phyloP scores from a whole-genome alignment of 2,797 vertebrate genomes.

The Cirrhinus mrigala region DNA sequence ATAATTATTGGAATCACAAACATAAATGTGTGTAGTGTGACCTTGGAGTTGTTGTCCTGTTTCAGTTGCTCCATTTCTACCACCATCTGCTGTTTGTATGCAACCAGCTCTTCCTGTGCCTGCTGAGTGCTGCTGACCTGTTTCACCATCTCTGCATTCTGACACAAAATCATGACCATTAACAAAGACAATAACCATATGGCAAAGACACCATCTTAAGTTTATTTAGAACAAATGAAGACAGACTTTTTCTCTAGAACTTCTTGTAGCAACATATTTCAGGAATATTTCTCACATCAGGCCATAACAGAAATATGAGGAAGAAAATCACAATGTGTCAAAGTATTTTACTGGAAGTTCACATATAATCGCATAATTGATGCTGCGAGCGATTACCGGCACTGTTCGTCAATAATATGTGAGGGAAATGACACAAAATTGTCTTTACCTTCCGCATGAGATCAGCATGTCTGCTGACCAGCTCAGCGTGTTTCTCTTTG shows the following conservation, averaged over 20 bases:
- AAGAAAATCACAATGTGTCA: background rate
- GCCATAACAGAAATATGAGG: background rate
- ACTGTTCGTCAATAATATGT: background rate
- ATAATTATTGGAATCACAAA: background rate
- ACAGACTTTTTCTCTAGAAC: background rate
- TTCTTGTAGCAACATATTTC: background rate
- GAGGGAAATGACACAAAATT: background rate
- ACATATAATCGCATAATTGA: background rate
- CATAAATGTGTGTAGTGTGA: background rate
- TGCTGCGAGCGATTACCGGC: background rate
- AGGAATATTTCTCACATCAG: background rate
- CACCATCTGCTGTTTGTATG: slow-evolving; percentile 74
- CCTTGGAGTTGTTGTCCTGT: slow-evolving; percentile 72
- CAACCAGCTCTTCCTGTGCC: slow-evolving; percentile 72
- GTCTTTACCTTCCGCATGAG: slow-evolving; percentile 89
- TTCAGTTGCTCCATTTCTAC: slow-evolving; percentile 77
- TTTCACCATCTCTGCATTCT: slow-evolving; percentile 59
- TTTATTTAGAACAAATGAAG: background rate
- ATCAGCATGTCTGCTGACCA: slow-evolving; percentile 92
- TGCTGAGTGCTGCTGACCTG: slow-evolving; percentile 49
- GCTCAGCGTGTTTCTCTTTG: slow-evolving; percentile 94
- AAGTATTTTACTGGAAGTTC: background rate
- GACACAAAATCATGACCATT: background rate
- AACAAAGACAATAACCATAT: background rate
- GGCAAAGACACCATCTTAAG: background rate